Evolutionary conservation across 2,888 invertebrate genomes (phyloP).

Genomic region (Gibbula magus): DNA sequence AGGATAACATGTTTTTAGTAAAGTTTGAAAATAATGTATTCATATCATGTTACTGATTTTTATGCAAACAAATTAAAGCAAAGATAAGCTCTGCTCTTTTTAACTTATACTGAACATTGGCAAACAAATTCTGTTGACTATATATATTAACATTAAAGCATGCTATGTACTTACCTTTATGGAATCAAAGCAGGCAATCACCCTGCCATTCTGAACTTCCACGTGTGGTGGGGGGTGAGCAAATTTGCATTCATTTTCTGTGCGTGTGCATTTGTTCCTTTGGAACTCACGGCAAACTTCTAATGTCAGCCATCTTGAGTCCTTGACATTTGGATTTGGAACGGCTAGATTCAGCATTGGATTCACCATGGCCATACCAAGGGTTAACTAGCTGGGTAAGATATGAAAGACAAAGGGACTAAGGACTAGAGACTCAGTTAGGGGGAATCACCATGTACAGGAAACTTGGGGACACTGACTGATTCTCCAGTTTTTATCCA

Average conservation of each 20-base stretch:
- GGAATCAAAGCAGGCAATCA: conserved; percentile 99
- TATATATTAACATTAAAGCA: no score
- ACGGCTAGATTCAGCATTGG: conserved; percentile 54
- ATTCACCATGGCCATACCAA: conserved; percentile 68
- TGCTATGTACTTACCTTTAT: conserved; percentile 97
- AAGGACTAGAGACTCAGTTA: not conserved
- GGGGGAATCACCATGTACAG: conserved; percentile 4
- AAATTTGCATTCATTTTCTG: conserved; percentile 98
- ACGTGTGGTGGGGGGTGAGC: conserved; percentile 99
- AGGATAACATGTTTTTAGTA: no score
- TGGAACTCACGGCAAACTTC: conserved; percentile 98
- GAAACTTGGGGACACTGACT: not conserved
- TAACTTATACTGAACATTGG: no score
- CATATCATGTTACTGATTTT: no score
- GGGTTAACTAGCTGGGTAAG: not conserved
- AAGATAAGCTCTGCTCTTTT: no score
- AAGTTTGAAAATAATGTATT: no score
- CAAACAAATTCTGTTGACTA: no score
- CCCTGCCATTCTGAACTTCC: conserved; percentile 99
- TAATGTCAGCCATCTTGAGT: conserved; percentile 99
- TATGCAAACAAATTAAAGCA: no score
- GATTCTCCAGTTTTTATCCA: not conserved
- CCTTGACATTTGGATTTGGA: conserved; percentile 80
- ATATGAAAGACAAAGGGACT: conserved; percentile 20
- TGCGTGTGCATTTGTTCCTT: conserved; percentile 99